Conservation (phyloP, 2,888 invertebrate genomes). For the Octonoba sinensis region DNA sequence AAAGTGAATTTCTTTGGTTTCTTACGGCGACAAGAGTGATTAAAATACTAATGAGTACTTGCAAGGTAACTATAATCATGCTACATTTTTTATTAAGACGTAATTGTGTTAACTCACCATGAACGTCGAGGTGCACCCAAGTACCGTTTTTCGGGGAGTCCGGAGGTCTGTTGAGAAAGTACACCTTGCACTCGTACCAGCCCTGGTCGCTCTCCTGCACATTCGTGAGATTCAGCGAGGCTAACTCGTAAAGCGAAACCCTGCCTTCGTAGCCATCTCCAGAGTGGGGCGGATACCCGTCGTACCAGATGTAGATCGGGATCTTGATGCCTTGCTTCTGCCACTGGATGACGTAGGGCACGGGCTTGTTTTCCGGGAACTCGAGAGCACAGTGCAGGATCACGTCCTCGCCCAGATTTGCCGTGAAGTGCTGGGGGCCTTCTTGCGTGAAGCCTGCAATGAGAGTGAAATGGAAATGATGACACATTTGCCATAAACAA, state of each 20-base stretch:
- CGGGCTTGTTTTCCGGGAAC: conserved; percentile 80
- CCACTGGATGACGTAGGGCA: conserved; percentile 98
- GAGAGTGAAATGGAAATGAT: background rate
- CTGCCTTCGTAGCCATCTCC: conserved; percentile 94
- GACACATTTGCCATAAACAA: background rate
- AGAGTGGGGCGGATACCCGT: conserved; percentile 95
- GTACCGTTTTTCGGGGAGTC: conserved; percentile 81
- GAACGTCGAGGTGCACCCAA: conserved; percentile 96
- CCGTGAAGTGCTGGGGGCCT: conserved; percentile 75
- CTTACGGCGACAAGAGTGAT: too few relatives aligned
- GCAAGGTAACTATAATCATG: too few relatives aligned
- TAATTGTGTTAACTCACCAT: conserved; percentile 61
- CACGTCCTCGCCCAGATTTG: conserved; percentile 95
- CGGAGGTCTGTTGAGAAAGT: conserved; percentile 76
- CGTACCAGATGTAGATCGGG: conserved; percentile 98
- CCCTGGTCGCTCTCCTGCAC: conserved; percentile 94
- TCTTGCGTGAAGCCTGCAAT: conserved; percentile 38
- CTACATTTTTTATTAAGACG: background rate
- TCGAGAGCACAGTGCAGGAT: conserved; percentile 97
- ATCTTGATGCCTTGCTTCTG: conserved; percentile 97
- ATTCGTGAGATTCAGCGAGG: conserved; percentile 95
- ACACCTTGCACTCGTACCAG: conserved; percentile 96
- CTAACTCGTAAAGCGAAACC: conserved; percentile 88
- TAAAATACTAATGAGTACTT: too few relatives aligned
- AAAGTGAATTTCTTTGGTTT: too few relatives aligned